Base-by-base conservation (phyloP, 2,797 vertebrate genomes). In the Poeciliopsis infans region DNA sequence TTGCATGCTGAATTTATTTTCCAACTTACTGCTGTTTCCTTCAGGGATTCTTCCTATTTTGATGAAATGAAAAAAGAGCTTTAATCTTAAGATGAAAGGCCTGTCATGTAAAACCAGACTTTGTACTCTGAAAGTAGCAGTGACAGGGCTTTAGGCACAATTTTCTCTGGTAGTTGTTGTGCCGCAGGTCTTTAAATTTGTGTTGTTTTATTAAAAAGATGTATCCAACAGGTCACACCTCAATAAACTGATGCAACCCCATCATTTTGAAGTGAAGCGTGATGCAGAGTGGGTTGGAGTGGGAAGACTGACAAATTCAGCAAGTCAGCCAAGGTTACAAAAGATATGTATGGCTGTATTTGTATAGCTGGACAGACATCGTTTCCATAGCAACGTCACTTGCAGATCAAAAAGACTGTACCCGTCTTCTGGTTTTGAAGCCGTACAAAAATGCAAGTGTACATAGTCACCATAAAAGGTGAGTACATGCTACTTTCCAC, bases 351-450 rank as follows among this genome's bases (percentile, higher is more conserved):
- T 82, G 57, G 41, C 87, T 89, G 85, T 84, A 87, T 87, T 92
- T 90, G 75, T 86, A 83, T 87, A 88, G 83, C 66, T 3, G 66
- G 88, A 92, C 85, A 86, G 89, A 94, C 68, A 85, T 83, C 79
- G 92, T 94, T 92, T 87, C 93, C 89, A 92, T 91, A 84, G 91
- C 88, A 91, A 93, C 91, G 46, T 70, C 39, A 68, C 82, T 90
- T 84, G 78, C 78, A 88, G 71, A 46, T 82, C 79, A 51, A 77
- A 82, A 73, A 79, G 57, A 47, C 20, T 78, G 25, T 73, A 74
- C 78, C 81, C 74, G 77, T 57, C 20, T 61, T 12, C 79, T 41
- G 81, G 69, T 82, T 72, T 76, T 72, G 61, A 72, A 64, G 59
- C 20, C 59, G 61, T 43, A 23, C 5, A 15, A 46, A 13, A 55